Conservation (phyloP, 2,797 vertebrate genomes). For the Melanotaenia boesemani region DNA sequence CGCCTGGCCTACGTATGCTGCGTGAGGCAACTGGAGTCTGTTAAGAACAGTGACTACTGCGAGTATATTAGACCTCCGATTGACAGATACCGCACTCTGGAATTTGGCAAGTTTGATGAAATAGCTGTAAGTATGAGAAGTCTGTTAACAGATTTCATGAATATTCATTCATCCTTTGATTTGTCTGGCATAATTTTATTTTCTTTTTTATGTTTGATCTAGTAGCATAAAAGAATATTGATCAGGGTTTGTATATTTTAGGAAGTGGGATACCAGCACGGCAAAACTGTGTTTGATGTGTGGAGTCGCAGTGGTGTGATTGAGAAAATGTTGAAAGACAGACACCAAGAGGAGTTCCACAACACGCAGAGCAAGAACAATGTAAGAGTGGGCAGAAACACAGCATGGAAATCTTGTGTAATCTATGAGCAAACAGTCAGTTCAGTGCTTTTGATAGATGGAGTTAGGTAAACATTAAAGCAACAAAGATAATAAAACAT, state of each 20-base stretch:
- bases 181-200: background rate
- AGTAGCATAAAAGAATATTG: background rate
- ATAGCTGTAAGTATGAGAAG: constrained; percentile 89
- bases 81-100: constrained; percentile 92
- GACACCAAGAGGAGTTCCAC: constrained; percentile 88
- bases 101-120: constrained; percentile 95
- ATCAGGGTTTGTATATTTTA: constrained; percentile 55
- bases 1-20: constrained; percentile 97
- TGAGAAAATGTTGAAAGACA: constrained; percentile 94
- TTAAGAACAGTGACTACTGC: constrained; percentile 94
- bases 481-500: too few relatives aligned
- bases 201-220: background rate
- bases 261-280: constrained; percentile 96
- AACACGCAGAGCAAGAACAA: constrained; percentile 85
- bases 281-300: constrained; percentile 92
- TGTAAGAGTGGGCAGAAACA: background rate
- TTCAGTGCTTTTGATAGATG: too few relatives aligned
- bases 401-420: background rate
- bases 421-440: background rate
- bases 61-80: constrained; percentile 96
- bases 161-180: background rate
- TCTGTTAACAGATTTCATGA: background rate
- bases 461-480: too few relatives aligned
- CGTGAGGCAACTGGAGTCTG: constrained; percentile 93
- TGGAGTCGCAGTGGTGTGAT: constrained; percentile 92